Evolutionary conservation across 2,888 invertebrate genomes (phyloP), one percentile per base, ranked within the genome.

Genomic region (Stenodera caucasica): DNA sequence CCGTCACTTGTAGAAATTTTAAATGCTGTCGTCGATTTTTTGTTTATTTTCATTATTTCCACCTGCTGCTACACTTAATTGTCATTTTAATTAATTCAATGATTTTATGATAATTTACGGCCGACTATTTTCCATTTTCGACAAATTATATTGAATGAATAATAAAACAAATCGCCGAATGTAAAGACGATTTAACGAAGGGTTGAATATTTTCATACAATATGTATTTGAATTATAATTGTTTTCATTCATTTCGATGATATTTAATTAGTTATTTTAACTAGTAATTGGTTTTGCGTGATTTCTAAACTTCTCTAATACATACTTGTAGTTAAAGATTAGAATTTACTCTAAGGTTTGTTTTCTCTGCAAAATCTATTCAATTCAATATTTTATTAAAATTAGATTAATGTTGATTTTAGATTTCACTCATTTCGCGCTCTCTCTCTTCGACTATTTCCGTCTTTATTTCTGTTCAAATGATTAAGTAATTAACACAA

Each of bases 311-410:
- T 40, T 15, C 9, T 8, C 37, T 40, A 40, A 40, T 15, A 40
- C 37, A 9, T 40, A 15, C n/a, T n/a, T n/a, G n/a, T 40, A 40
- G 37, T 40, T 40, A 40, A 40, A 40, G 37, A 40, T 40, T 40
- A 40, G 37, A 40, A 9, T 40, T 40, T 40, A 40, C 18, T 40
- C 18, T 9, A 40, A 40, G 7, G 37, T 40, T 18, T n/a, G 18
- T 4, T 40, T 40, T 40, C 18, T 18, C 37, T 40, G 8, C 37
- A 40, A 40, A 40, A 40, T 40, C 11, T 8, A 40, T 18, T 40
- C 1, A 18, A 18, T 40, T 9, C 15, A 15, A 15, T 18, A 40
- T 15, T 18, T 15, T 40, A 9, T 14, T 35, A 14, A 15, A 40
- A 40, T 40, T 8, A 40, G 18, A 40, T 40, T 15, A 4, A 7